Percentiles rank a stretch among this genome's conserved stretches.
Conservation (phyloP, 2,113 vertebrate genomes). For the Microcebus murinus region DNA sequence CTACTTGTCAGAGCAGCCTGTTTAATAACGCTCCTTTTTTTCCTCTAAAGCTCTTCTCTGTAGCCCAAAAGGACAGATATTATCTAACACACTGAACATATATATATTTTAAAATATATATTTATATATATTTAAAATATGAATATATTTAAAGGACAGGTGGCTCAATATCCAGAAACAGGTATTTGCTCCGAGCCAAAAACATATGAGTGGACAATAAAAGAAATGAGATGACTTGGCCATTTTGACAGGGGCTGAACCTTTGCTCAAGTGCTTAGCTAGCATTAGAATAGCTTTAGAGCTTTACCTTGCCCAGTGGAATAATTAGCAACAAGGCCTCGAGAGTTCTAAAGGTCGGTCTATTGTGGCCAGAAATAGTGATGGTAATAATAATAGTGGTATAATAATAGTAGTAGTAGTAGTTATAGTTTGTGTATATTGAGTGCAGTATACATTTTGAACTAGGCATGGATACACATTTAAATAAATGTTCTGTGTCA, state of each 20-base stretch:
- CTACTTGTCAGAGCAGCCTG: too few relatives aligned
- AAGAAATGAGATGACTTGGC: not conserved
- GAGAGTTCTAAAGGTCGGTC: not conserved
- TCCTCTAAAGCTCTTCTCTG: not conserved
- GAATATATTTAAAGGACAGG: not conserved
- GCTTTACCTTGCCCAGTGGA: not conserved
- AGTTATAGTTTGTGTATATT: not conserved
- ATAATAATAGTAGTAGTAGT: not conserved
- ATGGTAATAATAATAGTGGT: not conserved
- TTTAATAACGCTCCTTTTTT: not conserved
- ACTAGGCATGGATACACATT: not conserved
- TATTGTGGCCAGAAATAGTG: not conserved
- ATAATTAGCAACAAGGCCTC: not conserved
- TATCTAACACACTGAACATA: not conserved
- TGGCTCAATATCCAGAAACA: not conserved
- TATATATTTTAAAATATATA: too few relatives aligned
- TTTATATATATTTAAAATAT: not conserved
- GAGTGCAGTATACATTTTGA: not conserved
- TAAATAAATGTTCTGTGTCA: not conserved
- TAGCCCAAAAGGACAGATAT: not conserved
- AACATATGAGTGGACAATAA: too few relatives aligned
- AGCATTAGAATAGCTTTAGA: too few relatives aligned
- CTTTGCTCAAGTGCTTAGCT: not conserved
- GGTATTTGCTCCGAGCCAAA: not conserved
- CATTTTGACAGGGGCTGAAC: not conserved